Evolutionary conservation across 2,888 invertebrate species (phyloP).

Genomic region (Encarsia formosa): DNA sequence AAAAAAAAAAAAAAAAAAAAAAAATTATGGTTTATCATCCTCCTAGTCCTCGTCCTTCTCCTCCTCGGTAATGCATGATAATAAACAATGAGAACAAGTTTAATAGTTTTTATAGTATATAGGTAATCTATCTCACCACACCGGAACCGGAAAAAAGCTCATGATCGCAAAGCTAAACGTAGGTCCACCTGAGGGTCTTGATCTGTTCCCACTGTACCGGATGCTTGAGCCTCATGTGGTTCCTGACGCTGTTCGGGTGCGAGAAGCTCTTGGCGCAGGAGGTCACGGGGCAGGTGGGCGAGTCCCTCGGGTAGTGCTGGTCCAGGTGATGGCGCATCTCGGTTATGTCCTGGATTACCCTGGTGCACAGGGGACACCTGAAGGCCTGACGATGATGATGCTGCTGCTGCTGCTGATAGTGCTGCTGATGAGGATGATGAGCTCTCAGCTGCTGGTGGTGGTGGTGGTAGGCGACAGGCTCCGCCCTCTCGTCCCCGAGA

Average conservation of each 20-base stretch:
- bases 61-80: too few species aligned
- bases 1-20: too few species aligned
- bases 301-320: slow-evolving; percentile 80
- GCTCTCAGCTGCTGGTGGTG: slow-evolving; percentile 30
- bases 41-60: too few species aligned
- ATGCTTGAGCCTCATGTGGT: slow-evolving; percentile 83
- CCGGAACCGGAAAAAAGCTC: too few species aligned
- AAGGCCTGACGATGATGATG: slow-evolving; percentile 52
- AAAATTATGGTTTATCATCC: too few species aligned
- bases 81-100: too few species aligned
- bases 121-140: too few species aligned
- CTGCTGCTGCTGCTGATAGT: slow-evolving; percentile 29
- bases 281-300: slow-evolving; percentile 74
- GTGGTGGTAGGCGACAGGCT: slow-evolving; percentile 45
- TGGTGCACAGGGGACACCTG: slow-evolving; percentile 71
- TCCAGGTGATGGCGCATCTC: slow-evolving; percentile 71
- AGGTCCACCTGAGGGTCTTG: slow-evolving; percentile 75
- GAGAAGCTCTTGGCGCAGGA: slow-evolving; percentile 72
- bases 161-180: slow-evolving; percentile 55
- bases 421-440: slow-evolving; percentile 29
- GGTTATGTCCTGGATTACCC: slow-evolving; percentile 63
- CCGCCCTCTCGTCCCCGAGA: slow-evolving; percentile 44
- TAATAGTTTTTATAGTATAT: not conserved
- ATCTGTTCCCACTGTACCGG: slow-evolving; percentile 77
- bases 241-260: slow-evolving; percentile 82